Evolutionary conservation across 2,888 invertebrate species (phyloP).

Genomic region (Buathra laborator): DNA sequence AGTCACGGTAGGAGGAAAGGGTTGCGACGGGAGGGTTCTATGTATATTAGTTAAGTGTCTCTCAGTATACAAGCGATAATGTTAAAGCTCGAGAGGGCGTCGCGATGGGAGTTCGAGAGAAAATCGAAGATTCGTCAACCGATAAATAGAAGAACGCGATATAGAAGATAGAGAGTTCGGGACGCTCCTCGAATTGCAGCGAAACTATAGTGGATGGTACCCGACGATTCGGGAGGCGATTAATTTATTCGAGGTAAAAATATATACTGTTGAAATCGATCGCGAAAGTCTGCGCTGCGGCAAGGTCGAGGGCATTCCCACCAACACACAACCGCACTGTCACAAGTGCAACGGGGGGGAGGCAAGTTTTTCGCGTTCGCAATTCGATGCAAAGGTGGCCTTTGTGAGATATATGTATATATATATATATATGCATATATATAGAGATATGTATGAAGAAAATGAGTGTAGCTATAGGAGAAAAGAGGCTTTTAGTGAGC

Average conservation of each 20-base stretch:
- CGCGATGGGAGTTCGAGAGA: constrained; percentile 24
- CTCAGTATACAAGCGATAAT: not conserved
- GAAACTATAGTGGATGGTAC: not conserved
- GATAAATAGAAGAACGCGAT: constrained; percentile 21
- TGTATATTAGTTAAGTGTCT: not conserved
- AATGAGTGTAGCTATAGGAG: no score
- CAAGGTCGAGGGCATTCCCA: constrained; percentile 74
- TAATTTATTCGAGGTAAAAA: constrained; percentile 78
- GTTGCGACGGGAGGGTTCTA: not conserved
- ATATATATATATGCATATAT: not conserved
- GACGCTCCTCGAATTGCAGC: constrained; percentile 42
- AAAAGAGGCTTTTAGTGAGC: constrained; percentile 42
- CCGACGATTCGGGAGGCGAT: constrained; percentile 61
- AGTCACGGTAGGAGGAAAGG: not conserved
- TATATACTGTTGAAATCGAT: constrained; percentile 71
- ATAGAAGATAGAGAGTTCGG: constrained; percentile 24
- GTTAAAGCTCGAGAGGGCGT: not conserved
- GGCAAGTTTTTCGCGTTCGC: constrained; percentile 47
- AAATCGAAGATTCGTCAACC: constrained; percentile 65
- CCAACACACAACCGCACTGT: constrained; percentile 27
- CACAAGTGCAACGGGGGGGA: constrained; percentile 1
- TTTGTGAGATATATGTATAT: not conserved
- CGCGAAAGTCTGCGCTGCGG: constrained; percentile 61
- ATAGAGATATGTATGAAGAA: not conserved
- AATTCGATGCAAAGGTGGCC: constrained; percentile 28